Conservation (phyloP, 1,140 invertebrate genomes). For the Drosophila arawakana region DNA sequence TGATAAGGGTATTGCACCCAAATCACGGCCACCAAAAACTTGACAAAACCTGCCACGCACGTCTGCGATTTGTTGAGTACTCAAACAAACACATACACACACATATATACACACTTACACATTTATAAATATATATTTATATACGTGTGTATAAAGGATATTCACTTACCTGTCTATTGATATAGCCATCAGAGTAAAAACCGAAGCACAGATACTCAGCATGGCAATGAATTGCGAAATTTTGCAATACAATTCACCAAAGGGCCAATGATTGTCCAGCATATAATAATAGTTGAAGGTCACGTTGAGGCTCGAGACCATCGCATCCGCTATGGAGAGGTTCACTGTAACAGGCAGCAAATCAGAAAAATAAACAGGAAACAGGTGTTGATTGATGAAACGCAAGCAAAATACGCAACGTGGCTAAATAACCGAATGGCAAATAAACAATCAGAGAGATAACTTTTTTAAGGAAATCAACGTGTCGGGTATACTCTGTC, state of each 20-base stretch:
- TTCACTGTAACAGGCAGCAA: constrained; percentile 88
- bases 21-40: constrained; percentile 28
- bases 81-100: neutral
- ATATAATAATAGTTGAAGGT: constrained; percentile 97
- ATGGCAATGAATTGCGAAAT: constrained; percentile 96
- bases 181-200: constrained; percentile 98
- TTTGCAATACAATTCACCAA: constrained; percentile 96
- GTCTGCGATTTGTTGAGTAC: constrained; percentile 37
- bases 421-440: constrained; percentile 34
- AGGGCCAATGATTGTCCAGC: constrained; percentile 96
- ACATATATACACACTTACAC: neutral
- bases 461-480: neutral
- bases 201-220: constrained; percentile 95
- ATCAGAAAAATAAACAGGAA: neutral
- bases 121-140: neutral
- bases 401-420: constrained; percentile 35
- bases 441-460: constrained; percentile 8
- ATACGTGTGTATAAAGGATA: neutral
- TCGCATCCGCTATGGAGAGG: constrained; percentile 95
- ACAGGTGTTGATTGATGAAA: constrained; percentile 6
- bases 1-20: constrained; percentile 46
- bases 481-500: neutral
- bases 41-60: constrained; percentile 39
- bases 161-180: constrained; percentile 95
- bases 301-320: constrained; percentile 97